Conservation (phyloP, 2,888 invertebrate genomes). For the Eueremaeus valkanovi region DNA sequence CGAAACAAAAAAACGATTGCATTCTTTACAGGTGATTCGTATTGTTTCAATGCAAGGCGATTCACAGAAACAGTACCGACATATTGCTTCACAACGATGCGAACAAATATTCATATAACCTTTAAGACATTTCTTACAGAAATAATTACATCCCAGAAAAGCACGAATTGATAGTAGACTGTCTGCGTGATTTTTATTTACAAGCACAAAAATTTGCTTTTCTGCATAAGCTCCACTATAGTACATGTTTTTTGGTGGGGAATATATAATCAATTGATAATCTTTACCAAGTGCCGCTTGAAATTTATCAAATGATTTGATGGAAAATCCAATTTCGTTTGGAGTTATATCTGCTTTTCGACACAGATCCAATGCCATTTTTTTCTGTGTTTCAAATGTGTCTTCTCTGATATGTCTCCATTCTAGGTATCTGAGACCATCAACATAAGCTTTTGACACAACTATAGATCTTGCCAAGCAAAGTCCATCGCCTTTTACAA, state of each 20-base stretch:
- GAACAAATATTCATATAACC: background rate
- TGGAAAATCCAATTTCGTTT: too few species aligned
- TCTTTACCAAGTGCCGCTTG: background rate
- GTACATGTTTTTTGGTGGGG: background rate
- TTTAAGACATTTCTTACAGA: constrained; percentile 22
- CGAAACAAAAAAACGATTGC: background rate
- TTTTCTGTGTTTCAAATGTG: background rate
- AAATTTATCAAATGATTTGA: background rate
- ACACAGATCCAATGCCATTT: background rate
- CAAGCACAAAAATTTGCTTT: constrained; percentile 6
- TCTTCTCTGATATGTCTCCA: constrained; percentile 11
- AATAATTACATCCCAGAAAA: constrained; percentile 24
- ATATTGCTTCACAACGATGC: background rate
- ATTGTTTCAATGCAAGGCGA: background rate
- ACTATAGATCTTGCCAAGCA: constrained; percentile 7
- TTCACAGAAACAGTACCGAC: background rate
- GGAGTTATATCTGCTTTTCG: background rate
- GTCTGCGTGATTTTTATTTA: constrained; percentile 6
- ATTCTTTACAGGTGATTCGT: background rate
- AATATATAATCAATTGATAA: background rate
- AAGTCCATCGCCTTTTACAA: background rate
- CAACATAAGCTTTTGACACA: background rate
- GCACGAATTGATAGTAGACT: background rate
- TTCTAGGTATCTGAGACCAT: background rate
- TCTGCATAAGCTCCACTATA: background rate